Percentiles rank a stretch among this genome's conserved stretches.
Conservation (phyloP, 2,113 vertebrate species). For the Chascanopsetta lugubris region DNA sequence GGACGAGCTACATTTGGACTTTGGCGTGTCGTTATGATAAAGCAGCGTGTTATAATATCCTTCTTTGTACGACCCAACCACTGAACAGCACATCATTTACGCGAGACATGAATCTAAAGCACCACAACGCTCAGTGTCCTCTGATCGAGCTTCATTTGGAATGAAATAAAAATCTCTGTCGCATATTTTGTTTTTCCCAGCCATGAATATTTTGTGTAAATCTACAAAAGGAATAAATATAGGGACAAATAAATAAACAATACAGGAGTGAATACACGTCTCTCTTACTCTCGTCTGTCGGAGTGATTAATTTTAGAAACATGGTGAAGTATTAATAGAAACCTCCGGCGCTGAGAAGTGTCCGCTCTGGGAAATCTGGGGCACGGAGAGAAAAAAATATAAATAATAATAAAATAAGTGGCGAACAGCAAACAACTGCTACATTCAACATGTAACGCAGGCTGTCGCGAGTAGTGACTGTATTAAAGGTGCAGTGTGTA, state of each 20-base stretch:
- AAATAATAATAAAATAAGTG: slow-evolving; percentile 20
- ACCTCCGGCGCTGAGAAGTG: slow-evolving; percentile 16
- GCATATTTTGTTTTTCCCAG: neutral
- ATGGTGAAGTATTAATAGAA: slow-evolving; percentile 44
- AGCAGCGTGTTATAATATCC: neutral
- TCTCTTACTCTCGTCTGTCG: slow-evolving; percentile 1
- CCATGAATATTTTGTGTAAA: neutral
- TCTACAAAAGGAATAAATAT: neutral
- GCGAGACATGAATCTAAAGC: neutral
- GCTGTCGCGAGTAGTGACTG: too few species aligned
- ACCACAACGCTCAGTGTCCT: neutral
- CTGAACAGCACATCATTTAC: neutral
- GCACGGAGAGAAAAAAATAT: slow-evolving; percentile 13
- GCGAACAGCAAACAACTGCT: neutral
- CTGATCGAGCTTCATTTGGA: neutral
- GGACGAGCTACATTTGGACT: too few species aligned
- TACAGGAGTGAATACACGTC: neutral
- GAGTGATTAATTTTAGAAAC: slow-evolving; percentile 38
- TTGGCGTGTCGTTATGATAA: too few species aligned
- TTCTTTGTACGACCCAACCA: neutral
- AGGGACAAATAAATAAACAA: neutral
- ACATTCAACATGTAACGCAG: neutral
- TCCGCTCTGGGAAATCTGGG: slow-evolving; percentile 38
- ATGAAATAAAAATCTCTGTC: too few species aligned
- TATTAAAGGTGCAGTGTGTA: too few species aligned